Evolutionary conservation across 2,113 vertebrate species (phyloP).

Genomic region (Chaenocephalus aceratus): DNA sequence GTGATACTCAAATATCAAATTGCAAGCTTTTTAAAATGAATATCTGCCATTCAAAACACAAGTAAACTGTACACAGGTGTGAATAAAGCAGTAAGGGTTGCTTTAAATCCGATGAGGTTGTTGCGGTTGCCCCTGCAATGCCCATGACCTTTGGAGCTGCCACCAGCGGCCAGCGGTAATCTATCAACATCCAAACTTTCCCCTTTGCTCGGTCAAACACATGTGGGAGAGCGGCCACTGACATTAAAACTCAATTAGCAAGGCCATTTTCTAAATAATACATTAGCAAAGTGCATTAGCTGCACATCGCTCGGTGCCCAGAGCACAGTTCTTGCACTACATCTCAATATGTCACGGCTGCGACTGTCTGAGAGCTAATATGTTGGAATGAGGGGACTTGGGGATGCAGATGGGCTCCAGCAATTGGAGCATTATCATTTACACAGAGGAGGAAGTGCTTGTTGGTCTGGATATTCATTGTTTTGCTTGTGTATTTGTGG

Average conservation of each 20-base stretch:
- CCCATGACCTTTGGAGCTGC: slow-evolving; percentile 81
- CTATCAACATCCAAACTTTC: slow-evolving; percentile 83
- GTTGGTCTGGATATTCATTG: not conserved
- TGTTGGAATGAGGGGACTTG: slow-evolving; percentile 52
- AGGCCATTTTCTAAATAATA: slow-evolving; percentile 84
- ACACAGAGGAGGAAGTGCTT: slow-evolving; percentile 5
- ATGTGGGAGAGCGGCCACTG: slow-evolving; percentile 78
- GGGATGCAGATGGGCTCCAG: slow-evolving; percentile 61
- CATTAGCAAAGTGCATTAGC: slow-evolving; percentile 84
- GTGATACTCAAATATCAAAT: not conserved
- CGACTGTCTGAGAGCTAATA: slow-evolving; percentile 64
- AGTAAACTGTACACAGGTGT: slow-evolving; percentile 2
- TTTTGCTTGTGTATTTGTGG: not conserved
- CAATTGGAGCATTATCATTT: slow-evolving; percentile 58
- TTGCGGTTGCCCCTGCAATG: slow-evolving; percentile 57
- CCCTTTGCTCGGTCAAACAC: slow-evolving; percentile 71
- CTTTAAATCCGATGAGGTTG: slow-evolving; percentile 49
- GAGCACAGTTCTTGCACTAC: slow-evolving; percentile 65
- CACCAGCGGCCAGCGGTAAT: slow-evolving; percentile 76
- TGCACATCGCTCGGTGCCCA: slow-evolving; percentile 67
- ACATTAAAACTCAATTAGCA: slow-evolving; percentile 87
- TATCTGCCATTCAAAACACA: slow-evolving; percentile 3
- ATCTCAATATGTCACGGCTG: slow-evolving; percentile 80
- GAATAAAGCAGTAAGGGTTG: slow-evolving; percentile 18
- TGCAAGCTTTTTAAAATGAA: not conserved